Evolutionary conservation across 1,140 invertebrate species (phyloP).

Genomic region (Heliothis virescens): DNA sequence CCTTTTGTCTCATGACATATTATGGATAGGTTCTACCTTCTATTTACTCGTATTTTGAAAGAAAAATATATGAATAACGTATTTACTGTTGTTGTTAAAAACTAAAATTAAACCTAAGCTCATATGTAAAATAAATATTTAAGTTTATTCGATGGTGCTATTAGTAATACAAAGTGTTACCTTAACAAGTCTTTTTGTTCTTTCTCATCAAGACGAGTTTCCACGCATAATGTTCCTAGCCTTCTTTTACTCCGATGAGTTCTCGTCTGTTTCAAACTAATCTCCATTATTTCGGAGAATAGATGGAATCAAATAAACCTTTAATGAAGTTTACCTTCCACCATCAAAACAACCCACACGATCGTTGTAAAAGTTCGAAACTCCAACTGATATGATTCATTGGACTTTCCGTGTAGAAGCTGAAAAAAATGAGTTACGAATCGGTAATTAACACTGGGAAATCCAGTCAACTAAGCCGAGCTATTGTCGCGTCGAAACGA

Average conservation of each 20-base stretch:
- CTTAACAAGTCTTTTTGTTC: not conserved
- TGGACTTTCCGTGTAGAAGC: constrained; percentile 40
- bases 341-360: constrained; percentile 13
- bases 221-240: not conserved
- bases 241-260: constrained; percentile 29
- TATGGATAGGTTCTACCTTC: no score
- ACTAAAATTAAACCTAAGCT: no score
- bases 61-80: no score
- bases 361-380: not conserved
- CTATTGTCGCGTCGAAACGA: constrained; percentile 59
- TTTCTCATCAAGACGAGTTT: not conserved
- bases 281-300: constrained; percentile 24
- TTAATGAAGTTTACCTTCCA: constrained; percentile 30
- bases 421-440: constrained; percentile 59
- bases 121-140: no score
- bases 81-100: no score
- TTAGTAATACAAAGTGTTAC: not conserved
- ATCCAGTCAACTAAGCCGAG: constrained; percentile 61
- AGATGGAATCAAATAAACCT: constrained; percentile 29
- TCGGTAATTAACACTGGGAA: constrained; percentile 68
- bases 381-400: constrained; percentile 40
- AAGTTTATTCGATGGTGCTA: no score
- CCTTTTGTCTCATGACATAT: no score
- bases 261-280: constrained; percentile 36
- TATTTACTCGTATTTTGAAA: no score